Base-by-base conservation (phyloP, 2,888 invertebrate genomes). In the Luffia ferchaultella region DNA sequence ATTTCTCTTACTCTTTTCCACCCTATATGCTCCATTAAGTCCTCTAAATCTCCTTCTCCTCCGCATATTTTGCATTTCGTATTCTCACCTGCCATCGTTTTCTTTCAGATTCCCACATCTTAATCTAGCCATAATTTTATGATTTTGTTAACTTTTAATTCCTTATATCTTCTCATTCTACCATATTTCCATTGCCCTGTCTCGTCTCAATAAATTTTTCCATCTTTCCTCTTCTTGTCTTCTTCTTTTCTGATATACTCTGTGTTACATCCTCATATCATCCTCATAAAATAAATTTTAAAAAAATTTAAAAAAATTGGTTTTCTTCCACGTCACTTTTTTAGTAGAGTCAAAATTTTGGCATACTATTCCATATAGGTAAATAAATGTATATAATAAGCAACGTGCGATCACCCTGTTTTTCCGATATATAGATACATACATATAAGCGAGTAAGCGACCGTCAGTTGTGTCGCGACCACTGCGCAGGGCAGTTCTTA, bases 401-500 rank as follows among this genome's bases (percentile, higher is more conserved):
- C 30, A 12, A 30, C 12, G 30, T 30, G 30, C 30, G 12, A 30
- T 30, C 30, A 7, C 5, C 30, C 30, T 12, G 30, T 12, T 30
- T 12, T 12, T 30, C 30, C 30, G n/a, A n/a, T n/a, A n/a, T n/a
- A n/a, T n/a, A n/a, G n/a, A n/a, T n/a, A n/a, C n/a, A n/a, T n/a
- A n/a, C n/a, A n/a, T n/a, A n/a, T n/a, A n/a, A n/a, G 5, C 30
- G 30, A 30, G 5, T 3, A 30, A 12, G 30, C 30, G 30, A 12
- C 16, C 43, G 43, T 5, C 43, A 42, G 43, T 42, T 5, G n/a
- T 3, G 3, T 42, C 43, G 43, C 43, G 43, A 42, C 16, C 43
- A 42, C 16, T 42, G 43, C 43, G 43, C 43, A 42, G 43, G 43
- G 16, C 43, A 16, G 43, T 16, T 42, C 43, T n/a, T n/a, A 42